Evolutionary conservation across 2,888 invertebrate species (phyloP), one percentile per base, ranked within the genome.

Genomic region (Anticlea derivata): DNA sequence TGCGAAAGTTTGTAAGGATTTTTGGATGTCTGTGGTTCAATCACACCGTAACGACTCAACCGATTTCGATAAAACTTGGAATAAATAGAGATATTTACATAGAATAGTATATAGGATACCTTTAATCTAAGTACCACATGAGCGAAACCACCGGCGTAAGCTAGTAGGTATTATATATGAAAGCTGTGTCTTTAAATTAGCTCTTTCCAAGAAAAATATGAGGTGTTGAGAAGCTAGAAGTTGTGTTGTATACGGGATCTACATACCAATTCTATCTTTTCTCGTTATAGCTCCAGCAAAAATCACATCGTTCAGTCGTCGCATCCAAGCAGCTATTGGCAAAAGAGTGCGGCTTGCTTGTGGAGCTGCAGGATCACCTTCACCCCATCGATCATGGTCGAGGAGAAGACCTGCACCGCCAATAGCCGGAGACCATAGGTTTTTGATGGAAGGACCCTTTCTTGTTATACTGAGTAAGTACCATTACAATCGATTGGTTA

Each of bases 281-380:
- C 13, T 10, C 7, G 0, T 49, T 41, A 10, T 74, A 96, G 97
- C 96, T 1, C 95, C 96, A 23, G 96, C 97, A 0, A 92, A 94
- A 68, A 94, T 97, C 23, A 95, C 95, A 7, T 96, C 96, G 24
- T 97, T 97, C 78, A 95, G 96, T 0, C 94, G 94, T 52, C 83
- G 92, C 7, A 68, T 95, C 38, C 90, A 92, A 13, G 92, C 92
- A 31, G 91, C 93, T 0, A 92, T 93, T 53, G 94, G 95, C 37
- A 84, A 90, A 0, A 90, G 92, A 20, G 91, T 94, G 45, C 83
- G 92, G 13, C 75, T 97, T 24, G 92, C 94, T 5, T 97, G 97
- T 74, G 80, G 92, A 10, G 93, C 93, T 10, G 93, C 93, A 3
- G 95, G 96, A 1, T 92, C 94, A 71, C 95, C 96, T 1, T 92